Evolutionary conservation across 2,888 invertebrate species (phyloP).

Genomic region (Hypsopygia costalis): DNA sequence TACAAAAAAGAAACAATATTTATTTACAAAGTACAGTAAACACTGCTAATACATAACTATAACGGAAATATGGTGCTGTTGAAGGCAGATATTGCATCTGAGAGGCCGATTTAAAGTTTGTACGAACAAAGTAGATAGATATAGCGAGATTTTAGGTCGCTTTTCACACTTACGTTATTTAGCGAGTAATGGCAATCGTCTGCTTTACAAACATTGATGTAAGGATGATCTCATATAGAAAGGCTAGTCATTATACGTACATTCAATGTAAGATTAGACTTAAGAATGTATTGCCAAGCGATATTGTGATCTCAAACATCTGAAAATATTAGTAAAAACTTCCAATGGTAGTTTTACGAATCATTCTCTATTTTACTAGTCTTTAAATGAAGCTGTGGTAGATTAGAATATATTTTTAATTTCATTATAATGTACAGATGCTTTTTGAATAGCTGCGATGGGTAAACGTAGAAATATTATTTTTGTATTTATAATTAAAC

Average conservation of each 20-base stretch:
- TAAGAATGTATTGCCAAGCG: constrained; percentile 71
- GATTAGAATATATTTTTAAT: constrained; percentile 14
- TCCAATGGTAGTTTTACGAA: constrained; percentile 13
- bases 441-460: constrained; percentile 11
- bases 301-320: constrained; percentile 68
- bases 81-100: background rate
- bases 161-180: background rate
- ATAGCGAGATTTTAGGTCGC: background rate
- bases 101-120: no score
- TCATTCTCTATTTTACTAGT: constrained; percentile 13
- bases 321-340: constrained; percentile 15
- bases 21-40: no score
- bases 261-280: constrained; percentile 15
- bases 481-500: constrained; percentile 15
- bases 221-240: constrained; percentile 37
- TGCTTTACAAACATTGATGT: constrained; percentile 3
- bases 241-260: constrained; percentile 36
- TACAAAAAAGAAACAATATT: no score
- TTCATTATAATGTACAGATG: constrained; percentile 18
- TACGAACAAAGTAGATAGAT: background rate
- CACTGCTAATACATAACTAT: no score
- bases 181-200: background rate
- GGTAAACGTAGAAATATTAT: constrained; percentile 19
- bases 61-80: no score
- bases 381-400: constrained; percentile 17